Percentiles rank a stretch among this genome's conserved stretches.
Conservation (phyloP, 2,797 vertebrate genomes). For the Enteromius argenteus region DNA sequence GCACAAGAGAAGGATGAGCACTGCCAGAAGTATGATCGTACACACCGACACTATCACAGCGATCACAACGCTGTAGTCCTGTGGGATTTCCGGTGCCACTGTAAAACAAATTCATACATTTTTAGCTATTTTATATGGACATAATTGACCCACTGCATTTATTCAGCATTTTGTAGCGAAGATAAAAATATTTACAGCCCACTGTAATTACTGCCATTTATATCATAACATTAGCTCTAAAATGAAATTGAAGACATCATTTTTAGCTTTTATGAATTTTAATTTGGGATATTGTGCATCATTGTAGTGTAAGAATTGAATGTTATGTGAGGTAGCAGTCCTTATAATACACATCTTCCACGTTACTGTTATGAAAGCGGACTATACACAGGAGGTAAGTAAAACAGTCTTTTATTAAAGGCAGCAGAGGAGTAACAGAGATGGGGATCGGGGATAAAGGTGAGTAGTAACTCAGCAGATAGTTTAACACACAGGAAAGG, state of each 20-base stretch:
- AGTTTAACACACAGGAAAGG: too few species aligned
- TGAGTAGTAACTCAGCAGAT: too few species aligned
- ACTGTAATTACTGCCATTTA: neutral
- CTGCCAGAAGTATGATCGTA: conserved; percentile 2
- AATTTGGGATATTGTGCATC: too few species aligned
- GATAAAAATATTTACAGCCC: neutral
- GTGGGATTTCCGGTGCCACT: neutral
- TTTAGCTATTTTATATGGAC: neutral
- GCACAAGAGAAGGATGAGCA: conserved; percentile 26
- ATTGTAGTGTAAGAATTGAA: too few species aligned
- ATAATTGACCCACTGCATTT: neutral
- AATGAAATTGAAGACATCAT: neutral
- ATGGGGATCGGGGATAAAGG: too few species aligned
- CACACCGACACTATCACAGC: neutral
- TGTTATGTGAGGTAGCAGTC: too few species aligned
- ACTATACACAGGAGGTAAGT: too few species aligned
- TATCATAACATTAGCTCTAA: neutral
- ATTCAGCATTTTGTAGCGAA: neutral
- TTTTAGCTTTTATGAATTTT: too few species aligned
- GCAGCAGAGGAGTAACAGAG: too few species aligned
- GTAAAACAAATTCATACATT: neutral
- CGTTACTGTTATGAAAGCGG: too few species aligned
- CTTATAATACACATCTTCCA: too few species aligned
- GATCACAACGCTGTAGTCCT: conserved; percentile 21
- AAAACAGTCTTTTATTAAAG: too few species aligned